Conservation (phyloP, 2,113 vertebrate genomes). For the Xiphias gladius region DNA sequence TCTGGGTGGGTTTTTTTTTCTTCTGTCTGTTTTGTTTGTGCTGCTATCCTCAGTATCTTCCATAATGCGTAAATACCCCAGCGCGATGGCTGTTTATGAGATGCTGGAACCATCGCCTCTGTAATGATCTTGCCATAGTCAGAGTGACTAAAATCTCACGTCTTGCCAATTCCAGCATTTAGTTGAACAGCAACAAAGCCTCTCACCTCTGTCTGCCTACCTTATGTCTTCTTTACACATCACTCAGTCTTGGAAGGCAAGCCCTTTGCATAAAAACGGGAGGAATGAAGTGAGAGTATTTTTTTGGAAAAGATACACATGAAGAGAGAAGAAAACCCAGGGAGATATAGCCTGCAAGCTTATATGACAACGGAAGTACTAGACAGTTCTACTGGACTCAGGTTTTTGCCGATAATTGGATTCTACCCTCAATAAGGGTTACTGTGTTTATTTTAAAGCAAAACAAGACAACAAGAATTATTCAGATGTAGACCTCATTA, state of each 20-base stretch:
- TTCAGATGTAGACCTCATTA: slow-evolving; percentile 12
- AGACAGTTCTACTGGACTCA: slow-evolving; percentile 10
- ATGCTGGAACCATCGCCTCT: slow-evolving; percentile 6
- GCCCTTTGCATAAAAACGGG: slow-evolving; percentile 40
- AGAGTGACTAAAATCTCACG: slow-evolving; percentile 17
- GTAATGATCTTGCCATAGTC: slow-evolving; percentile 40
- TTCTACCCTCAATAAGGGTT: slow-evolving; percentile 4
- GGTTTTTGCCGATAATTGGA: slow-evolving; percentile 32
- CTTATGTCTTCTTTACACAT: slow-evolving; percentile 64
- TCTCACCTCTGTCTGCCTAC: slow-evolving; percentile 36
- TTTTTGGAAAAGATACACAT: background rate
- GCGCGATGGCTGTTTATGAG: slow-evolving; percentile 45
- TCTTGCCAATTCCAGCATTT: slow-evolving; percentile 52
- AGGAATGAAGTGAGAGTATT: background rate
- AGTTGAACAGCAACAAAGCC: slow-evolving; percentile 29
- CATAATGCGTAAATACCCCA: background rate
- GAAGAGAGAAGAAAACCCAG: slow-evolving; percentile 11
- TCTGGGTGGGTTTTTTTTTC: background rate
- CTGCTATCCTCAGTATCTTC: slow-evolving; percentile 13
- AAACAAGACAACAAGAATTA: slow-evolving; percentile 4
- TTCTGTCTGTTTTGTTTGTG: slow-evolving; percentile 4
- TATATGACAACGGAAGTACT: slow-evolving; percentile 25
- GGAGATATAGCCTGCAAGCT: slow-evolving; percentile 15
- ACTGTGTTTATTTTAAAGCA: slow-evolving; percentile 15
- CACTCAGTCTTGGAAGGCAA: slow-evolving; percentile 29